phyloP scores from a whole-genome alignment of 2,797 vertebrate species.

The Valencia hispanica region DNA sequence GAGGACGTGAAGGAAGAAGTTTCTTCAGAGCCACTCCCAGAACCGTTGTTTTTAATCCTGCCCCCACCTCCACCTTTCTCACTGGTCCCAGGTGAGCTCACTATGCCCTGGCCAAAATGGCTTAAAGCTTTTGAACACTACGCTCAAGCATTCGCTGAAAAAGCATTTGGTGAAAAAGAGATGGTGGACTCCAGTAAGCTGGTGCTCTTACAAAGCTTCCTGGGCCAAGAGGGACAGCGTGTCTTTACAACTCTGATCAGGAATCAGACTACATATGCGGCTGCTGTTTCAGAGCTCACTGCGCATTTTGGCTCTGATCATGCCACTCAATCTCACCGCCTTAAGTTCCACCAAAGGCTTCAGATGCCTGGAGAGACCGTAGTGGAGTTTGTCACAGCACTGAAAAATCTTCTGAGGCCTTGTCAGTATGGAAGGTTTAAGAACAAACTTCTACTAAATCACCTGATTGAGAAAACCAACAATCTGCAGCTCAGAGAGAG shows the following conservation, averaged over 20 bases:
- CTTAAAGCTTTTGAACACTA: slow-evolving; percentile 68
- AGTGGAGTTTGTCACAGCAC: slow-evolving; percentile 54
- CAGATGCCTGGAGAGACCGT: slow-evolving; percentile 65
- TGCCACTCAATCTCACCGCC: slow-evolving; percentile 38
- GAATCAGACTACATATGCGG: slow-evolving; percentile 34
- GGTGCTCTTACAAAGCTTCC: slow-evolving; percentile 67
- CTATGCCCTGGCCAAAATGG: slow-evolving; percentile 69
- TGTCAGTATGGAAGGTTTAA: slow-evolving; percentile 38
- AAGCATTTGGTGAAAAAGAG: slow-evolving; percentile 40
- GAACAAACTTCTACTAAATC: slow-evolving; percentile 59
- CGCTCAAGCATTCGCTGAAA: slow-evolving; percentile 51
- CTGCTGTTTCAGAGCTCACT: slow-evolving; percentile 49
- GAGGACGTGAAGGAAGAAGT: slow-evolving; percentile 40
- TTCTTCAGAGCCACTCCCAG: slow-evolving; percentile 30
- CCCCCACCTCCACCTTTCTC: slow-evolving; percentile 69
- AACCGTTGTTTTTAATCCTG: slow-evolving; percentile 68
- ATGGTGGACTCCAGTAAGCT: slow-evolving; percentile 63
- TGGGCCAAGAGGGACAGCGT: slow-evolving; percentile 67
- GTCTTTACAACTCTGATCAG: slow-evolving; percentile 53
- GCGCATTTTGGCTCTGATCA: slow-evolving; percentile 52
- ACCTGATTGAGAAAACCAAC: slow-evolving; percentile 66
- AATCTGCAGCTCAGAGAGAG: slow-evolving; percentile 52
- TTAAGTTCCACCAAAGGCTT: slow-evolving; percentile 65
- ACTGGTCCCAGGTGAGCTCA: slow-evolving; percentile 36
- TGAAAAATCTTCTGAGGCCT: slow-evolving; percentile 55